Percentiles rank a stretch among this genome's conserved stretches.
Conservation (phyloP, 37 sponge, comb jelly and placozoan species). For the Mnemiopsis leidyi region DNA sequence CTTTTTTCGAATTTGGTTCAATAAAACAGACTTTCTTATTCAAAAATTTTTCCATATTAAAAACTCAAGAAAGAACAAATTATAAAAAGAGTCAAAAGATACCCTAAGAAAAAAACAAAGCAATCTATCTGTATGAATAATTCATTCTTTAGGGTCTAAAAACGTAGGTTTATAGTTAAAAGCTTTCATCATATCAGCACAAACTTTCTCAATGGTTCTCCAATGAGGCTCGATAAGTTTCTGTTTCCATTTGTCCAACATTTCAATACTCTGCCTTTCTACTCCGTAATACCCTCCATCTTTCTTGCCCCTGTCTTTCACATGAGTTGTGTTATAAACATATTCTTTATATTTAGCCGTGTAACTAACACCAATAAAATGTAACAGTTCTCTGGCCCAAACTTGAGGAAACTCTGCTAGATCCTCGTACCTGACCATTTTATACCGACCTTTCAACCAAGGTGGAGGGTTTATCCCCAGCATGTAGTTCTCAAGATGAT, state of each 20-base stretch:
- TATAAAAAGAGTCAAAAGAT: background rate
- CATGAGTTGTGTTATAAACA: slow-evolving; percentile 12
- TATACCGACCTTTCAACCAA: slow-evolving; percentile 41
- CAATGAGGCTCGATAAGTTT: background rate
- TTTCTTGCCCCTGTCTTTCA: background rate
- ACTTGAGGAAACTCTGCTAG: background rate
- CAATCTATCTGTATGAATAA: background rate
- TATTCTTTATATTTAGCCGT: background rate
- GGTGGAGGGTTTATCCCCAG: background rate
- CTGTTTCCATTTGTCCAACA: background rate
- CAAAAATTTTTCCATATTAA: background rate
- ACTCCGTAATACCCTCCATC: background rate
- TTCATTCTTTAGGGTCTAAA: background rate
- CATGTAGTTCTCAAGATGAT: slow-evolving; percentile 47
- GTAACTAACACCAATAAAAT: background rate
- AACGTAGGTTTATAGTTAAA: background rate
- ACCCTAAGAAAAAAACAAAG: background rate
- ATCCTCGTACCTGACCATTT: slow-evolving; percentile 57
- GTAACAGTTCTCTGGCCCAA: background rate
- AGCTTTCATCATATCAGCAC: background rate
- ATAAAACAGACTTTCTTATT: background rate
- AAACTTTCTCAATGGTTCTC: slow-evolving; percentile 30
- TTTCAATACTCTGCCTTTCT: background rate
- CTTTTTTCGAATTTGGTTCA: background rate
- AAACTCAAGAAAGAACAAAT: background rate